Evolutionary conservation across 2,113 vertebrate species (phyloP).

Genomic region (Canis aureus): DNA sequence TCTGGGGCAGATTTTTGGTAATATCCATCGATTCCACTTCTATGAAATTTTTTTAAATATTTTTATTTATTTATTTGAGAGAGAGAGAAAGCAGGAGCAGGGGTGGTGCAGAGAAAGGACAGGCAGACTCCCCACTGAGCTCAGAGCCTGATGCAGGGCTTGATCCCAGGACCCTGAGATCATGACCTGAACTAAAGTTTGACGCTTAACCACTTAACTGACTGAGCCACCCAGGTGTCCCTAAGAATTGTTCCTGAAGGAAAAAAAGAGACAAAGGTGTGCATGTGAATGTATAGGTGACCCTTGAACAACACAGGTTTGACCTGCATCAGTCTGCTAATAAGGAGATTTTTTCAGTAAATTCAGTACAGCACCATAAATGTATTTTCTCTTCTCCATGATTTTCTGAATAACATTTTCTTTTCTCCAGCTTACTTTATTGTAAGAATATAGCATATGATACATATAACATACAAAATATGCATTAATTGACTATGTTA

Average conservation of each 20-base stretch:
- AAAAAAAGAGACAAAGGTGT: not conserved
- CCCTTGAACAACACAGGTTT: not conserved
- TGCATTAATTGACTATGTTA: not conserved
- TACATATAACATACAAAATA: not conserved
- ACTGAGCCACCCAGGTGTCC: not conserved
- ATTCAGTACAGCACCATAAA: not conserved
- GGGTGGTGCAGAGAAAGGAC: no score
- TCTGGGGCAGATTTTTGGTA: not conserved
- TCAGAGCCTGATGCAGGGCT: no score
- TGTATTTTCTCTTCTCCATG: not conserved
- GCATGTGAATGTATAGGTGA: not conserved
- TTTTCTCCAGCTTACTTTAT: not conserved
- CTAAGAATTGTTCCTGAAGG: conserved; percentile 13
- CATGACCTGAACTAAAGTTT: not conserved
- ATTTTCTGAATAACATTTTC: not conserved
- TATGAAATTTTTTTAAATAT: not conserved
- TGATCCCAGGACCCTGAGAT: no score
- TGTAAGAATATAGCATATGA: not conserved
- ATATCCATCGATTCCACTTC: not conserved
- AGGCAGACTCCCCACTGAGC: no score
- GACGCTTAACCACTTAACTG: not conserved
- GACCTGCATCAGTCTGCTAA: not conserved
- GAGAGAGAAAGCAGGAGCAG: no score
- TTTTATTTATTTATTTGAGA: no score
- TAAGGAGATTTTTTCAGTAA: not conserved